Evolutionary conservation across 2,888 invertebrate species (phyloP).

Genomic region (Stenodera caucasica): DNA sequence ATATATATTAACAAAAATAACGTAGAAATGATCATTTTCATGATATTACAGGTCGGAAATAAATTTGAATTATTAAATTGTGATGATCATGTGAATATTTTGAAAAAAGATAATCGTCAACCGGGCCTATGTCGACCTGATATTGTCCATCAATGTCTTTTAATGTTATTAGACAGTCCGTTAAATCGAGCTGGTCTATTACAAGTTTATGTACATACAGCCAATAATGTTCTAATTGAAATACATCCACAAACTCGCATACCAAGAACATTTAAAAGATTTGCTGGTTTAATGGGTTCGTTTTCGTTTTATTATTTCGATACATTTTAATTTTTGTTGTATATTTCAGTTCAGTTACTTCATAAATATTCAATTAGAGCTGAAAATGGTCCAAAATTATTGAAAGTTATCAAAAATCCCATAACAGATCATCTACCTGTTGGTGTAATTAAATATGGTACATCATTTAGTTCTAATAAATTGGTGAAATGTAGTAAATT

Average conservation of each 20-base stretch:
- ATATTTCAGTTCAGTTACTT: conserved; percentile 84
- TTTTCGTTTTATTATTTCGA: conserved; percentile 11
- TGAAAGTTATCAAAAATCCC: conserved; percentile 97
- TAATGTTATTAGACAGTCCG: conserved; percentile 98
- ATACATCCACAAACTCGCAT: conserved; percentile 96
- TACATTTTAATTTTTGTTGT: conserved; percentile 17
- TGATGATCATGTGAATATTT: conserved; percentile 85
- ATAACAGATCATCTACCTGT: conserved; percentile 92
- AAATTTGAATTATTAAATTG: conserved; percentile 90
- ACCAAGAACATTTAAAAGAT: conserved; percentile 94
- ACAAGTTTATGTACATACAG: conserved; percentile 93
- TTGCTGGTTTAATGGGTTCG: conserved; percentile 93
- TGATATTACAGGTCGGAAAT: conserved; percentile 71
- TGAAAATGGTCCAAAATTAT: conserved; percentile 82
- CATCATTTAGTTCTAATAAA: conserved; percentile 84
- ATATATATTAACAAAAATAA: conserved; percentile 6
- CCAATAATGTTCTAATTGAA: conserved; percentile 91
- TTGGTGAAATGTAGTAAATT: conserved; percentile 71
- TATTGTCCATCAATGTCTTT: conserved; percentile 94
- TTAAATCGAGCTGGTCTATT: conserved; percentile 92
- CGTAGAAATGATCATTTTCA: conserved; percentile 9
- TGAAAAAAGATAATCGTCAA: conserved; percentile 85
- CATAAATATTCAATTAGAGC: conserved; percentile 94
- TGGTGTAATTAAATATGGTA: conserved; percentile 86
- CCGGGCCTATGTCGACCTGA: conserved; percentile 92